Evolutionary conservation across 2,113 vertebrate genomes (phyloP), one percentile per base, ranked within the genome.

Genomic region (Chinchilla lanigera): DNA sequence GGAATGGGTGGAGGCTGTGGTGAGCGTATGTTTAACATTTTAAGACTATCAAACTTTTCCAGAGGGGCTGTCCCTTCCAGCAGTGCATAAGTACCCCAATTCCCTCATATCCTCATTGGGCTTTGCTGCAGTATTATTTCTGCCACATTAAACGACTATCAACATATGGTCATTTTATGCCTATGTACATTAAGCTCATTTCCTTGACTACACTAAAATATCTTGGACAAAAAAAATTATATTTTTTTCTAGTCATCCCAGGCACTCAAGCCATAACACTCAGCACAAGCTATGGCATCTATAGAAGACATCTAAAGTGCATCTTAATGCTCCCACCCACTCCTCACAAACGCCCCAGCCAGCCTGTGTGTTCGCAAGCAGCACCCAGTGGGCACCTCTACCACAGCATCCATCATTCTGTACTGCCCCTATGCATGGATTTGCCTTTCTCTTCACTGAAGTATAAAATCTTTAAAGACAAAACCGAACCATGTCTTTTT

Each of bases 351-450:
- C 47, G 50, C 54, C 44, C 35, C 8, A 35, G 78, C 9, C 44
- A 14, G 73, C 26, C 58, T 20, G 5, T 38, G n/a, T 35, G 10
- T n/a, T 80, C n/a, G 26, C 5, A 30, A 9, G 38, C 12, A 28
- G 47, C 54, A 83, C 19, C 61, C 61, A 50, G 3, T 3, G 14
- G 24, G 30, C 28, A 24, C 4, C 54, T 33, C 22, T 5, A 60
- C n/a, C 19, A 33, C 0, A 1, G 24, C 5, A 1, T 33, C 17
- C 50, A 33, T n/a, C 80, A 16, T 12, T 44, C 50, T 2, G 0
- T 20, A 52, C 41, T 4, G 24, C 5, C 81, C 50, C 63, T 78
- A 7, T 10, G n/a, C 73, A 47, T 5, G 6, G n/a, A 58, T 41
- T 78, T 80, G 5, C 54, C 73, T 73, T 93, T 83, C 67, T 88